Evolutionary conservation across 2,113 vertebrate species (phyloP).

Genomic region (Gambusia affinis): DNA sequence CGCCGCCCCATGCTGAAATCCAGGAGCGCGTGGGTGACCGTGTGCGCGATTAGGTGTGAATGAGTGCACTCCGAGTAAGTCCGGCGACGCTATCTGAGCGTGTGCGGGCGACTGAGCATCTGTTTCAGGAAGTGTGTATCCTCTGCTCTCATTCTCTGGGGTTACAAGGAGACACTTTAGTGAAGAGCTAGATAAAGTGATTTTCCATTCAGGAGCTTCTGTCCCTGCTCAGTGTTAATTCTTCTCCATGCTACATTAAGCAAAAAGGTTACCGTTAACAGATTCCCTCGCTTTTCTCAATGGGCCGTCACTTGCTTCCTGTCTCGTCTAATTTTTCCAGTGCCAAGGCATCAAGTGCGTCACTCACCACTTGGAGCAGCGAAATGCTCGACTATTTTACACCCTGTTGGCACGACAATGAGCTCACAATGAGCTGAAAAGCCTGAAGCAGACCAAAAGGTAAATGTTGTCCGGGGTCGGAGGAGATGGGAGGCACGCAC

Average conservation of each 20-base stretch:
- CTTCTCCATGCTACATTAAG: slow-evolving; percentile 80
- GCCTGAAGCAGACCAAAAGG: slow-evolving; percentile 51
- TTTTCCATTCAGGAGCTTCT: slow-evolving; percentile 78
- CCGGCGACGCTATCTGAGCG: slow-evolving; percentile 8
- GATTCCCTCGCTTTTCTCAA: slow-evolving; percentile 78
- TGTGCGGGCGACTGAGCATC: slow-evolving; percentile 26
- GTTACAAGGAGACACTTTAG: slow-evolving; percentile 73
- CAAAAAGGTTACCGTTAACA: slow-evolving; percentile 83
- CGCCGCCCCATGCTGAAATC: slow-evolving; percentile 44
- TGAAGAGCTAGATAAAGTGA: slow-evolving; percentile 75
- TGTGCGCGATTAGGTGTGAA: slow-evolving; percentile 50
- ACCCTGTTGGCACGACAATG: slow-evolving; percentile 61
- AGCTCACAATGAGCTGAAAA: slow-evolving; percentile 61
- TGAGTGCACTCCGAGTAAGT: slow-evolving; percentile 46
- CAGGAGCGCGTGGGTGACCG: slow-evolving; percentile 39
- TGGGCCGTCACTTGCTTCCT: slow-evolving; percentile 73
- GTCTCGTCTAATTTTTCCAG: slow-evolving; percentile 81
- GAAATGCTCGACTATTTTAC: slow-evolving; percentile 50
- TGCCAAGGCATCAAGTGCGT: slow-evolving; percentile 73
- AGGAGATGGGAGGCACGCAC: slow-evolving; percentile 50
- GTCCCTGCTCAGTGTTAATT: slow-evolving; percentile 72
- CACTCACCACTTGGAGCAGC: slow-evolving; percentile 56
- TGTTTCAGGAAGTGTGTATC: slow-evolving; percentile 49
- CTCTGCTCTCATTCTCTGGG: slow-evolving; percentile 62
- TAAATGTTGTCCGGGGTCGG: slow-evolving; percentile 43